Conservation (phyloP, 2,888 invertebrate genomes). For the Micoletzkya japonica region DNA sequence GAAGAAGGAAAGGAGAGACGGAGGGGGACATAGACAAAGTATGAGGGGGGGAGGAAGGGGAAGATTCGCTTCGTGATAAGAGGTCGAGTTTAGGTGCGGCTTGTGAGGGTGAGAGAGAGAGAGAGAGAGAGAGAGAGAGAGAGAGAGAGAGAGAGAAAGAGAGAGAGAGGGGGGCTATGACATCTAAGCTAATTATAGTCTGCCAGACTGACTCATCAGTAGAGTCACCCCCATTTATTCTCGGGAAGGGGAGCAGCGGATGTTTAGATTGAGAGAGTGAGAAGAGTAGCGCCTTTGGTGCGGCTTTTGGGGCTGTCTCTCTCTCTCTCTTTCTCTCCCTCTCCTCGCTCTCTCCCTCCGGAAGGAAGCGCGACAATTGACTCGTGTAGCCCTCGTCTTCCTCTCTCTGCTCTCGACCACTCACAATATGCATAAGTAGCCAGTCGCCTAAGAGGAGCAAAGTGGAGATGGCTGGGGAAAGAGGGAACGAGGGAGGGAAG, state of each 20-base stretch:
- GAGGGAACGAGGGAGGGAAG: too few relatives aligned
- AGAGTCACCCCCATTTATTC: too few relatives aligned
- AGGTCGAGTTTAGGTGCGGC: not conserved
- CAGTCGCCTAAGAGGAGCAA: not conserved
- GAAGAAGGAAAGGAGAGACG: not conserved
- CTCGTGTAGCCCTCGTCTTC: too few relatives aligned
- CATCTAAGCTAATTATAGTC: too few relatives aligned
- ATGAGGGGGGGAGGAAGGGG: not conserved
- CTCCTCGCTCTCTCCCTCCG: not conserved
- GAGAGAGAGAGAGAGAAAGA: not conserved
- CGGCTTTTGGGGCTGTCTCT: not conserved
- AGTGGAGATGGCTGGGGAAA: too few relatives aligned
- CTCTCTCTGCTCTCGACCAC: too few relatives aligned
- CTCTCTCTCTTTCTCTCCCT: not conserved
- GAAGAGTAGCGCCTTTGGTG: not conserved
- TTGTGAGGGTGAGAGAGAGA: not conserved
- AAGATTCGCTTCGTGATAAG: not conserved
- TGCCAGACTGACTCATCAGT: too few relatives aligned
- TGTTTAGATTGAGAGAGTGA: not conserved
- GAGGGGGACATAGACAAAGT: not conserved
- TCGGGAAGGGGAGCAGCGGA: not conserved
- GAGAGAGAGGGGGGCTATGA: not conserved
- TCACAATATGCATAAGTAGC: slow-evolving; percentile 1
- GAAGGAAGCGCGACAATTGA: too few relatives aligned
- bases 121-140: not conserved